Percentiles rank a stretch among this genome's conserved stretches.
These are phyloP conservation scores for Notocelia uddmanniana DNA, from an alignment of 2,888 invertebrate genomes.

Conservation along the genomic window DNA sequence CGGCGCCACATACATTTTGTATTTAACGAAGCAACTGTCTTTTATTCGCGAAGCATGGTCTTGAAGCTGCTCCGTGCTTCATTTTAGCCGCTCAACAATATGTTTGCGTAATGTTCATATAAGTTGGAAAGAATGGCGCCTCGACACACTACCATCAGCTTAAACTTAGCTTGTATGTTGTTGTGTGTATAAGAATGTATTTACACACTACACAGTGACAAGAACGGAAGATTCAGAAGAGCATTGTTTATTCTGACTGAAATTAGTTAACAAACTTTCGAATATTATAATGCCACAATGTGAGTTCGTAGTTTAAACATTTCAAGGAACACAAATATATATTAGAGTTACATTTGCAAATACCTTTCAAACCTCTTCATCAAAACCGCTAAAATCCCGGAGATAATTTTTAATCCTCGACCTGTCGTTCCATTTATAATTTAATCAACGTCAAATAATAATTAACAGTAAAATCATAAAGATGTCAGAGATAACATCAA, in stretches of 20 bases:
- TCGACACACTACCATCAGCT: not conserved
- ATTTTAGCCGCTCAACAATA: conserved; percentile 11
- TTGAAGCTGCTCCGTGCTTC: conserved; percentile 23
- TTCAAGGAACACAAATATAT: not conserved
- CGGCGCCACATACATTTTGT: conserved; percentile 50
- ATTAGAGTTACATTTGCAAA: conserved; percentile 6
- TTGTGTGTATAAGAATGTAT: not conserved
- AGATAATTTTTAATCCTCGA: conserved; percentile 17
- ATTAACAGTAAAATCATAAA: conserved; percentile 47
- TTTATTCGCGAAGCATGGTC: conserved; percentile 32
- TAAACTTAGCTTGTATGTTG: not conserved
- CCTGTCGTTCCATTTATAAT: conserved; percentile 43
- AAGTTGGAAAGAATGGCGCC: conserved; percentile 13
- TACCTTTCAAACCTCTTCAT: not conserved
- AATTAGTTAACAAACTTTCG: too few relatives aligned
- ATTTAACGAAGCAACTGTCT: conserved; percentile 42
- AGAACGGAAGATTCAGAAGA: too few relatives aligned
- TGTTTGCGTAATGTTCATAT: conserved; percentile 13
- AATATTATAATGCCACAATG: too few relatives aligned
- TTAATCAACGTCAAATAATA: conserved; percentile 44
- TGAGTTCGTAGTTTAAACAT: too few relatives aligned
- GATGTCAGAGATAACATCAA: conserved; percentile 47
- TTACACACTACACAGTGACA: too few relatives aligned
- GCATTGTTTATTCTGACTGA: too few relatives aligned
- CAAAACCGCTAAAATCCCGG: conserved; percentile 16